Evolutionary conservation across 2,797 vertebrate species (phyloP).

Genomic region (Periophthalmus magnuspinnatus): DNA sequence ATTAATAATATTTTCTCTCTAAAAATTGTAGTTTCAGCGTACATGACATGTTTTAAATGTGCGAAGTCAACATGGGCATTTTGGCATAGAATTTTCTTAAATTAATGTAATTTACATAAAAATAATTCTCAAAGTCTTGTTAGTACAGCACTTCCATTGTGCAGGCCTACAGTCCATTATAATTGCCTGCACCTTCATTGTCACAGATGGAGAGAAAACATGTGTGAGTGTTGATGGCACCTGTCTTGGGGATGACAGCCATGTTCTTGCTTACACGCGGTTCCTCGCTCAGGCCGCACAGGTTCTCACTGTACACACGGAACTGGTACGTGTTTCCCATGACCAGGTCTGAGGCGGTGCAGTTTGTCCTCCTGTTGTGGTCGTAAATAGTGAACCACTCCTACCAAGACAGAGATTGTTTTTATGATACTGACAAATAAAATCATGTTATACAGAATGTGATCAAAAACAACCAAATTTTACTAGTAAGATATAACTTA

Average conservation of each 20-base stretch:
- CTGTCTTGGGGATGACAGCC: conserved; percentile 81
- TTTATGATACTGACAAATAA: background rate
- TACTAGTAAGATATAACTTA: background rate
- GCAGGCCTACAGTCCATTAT: background rate
- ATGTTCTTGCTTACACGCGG: conserved; percentile 82
- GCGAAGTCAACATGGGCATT: no score
- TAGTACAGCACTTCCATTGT: background rate
- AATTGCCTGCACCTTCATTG: background rate
- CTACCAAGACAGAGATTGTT: conserved; percentile 54
- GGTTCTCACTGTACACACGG: conserved; percentile 86
- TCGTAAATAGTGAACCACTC: conserved; percentile 91
- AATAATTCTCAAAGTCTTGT: background rate
- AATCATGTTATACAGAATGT: background rate
- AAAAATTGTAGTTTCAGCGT: no score
- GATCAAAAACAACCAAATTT: background rate
- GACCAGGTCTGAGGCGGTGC: conserved; percentile 86
- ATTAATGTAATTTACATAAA: background rate
- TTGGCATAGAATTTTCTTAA: background rate
- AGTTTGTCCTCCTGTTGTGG: conserved; percentile 83
- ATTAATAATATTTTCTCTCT: no score
- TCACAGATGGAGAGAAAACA: no score
- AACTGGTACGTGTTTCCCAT: conserved; percentile 91
- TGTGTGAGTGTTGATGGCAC: conserved; percentile 52
- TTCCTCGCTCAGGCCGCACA: conserved; percentile 84
- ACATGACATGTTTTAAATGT: no score